Conservation (phyloP, 1,140 invertebrate genomes). For the Thaumatotibia leucotreta region DNA sequence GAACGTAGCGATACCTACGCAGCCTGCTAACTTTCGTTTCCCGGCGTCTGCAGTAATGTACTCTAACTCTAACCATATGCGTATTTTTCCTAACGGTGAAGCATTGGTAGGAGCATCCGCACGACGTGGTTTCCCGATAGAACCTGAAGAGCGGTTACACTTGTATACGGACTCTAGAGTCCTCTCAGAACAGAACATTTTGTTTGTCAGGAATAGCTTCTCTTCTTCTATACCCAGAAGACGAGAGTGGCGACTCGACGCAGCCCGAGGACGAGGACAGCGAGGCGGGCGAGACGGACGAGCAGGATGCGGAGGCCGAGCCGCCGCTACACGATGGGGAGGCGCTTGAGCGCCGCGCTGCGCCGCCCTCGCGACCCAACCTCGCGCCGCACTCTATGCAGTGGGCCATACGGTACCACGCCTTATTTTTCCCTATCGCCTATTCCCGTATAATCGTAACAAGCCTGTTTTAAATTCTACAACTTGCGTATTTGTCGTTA, state of each 20-base stretch:
- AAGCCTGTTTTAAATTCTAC: too few relatives aligned
- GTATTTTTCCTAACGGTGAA: not conserved
- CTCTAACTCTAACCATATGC: too few relatives aligned
- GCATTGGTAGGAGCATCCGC: not conserved
- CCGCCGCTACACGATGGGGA: constrained; percentile 91
- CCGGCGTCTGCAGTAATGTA: too few relatives aligned
- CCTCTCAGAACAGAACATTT: constrained; percentile 17
- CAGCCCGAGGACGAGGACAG: constrained; percentile 96
- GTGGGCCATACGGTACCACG: constrained; percentile 91
- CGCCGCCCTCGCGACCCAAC: constrained; percentile 81
- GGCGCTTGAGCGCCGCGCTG: constrained; percentile 85
- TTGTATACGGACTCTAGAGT: constrained; percentile 1
- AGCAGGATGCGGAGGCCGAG: constrained; percentile 94
- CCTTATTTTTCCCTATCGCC: not conserved
- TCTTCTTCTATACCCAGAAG: constrained; percentile 92
- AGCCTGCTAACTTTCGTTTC: too few relatives aligned
- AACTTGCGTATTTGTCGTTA: too few relatives aligned
- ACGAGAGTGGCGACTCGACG: constrained; percentile 95
- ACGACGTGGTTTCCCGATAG: not conserved
- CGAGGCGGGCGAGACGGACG: constrained; percentile 95
- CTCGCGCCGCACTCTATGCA: constrained; percentile 97
- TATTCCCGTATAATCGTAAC: too few relatives aligned
- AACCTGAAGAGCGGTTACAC: not conserved
- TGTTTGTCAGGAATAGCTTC: constrained; percentile 81
- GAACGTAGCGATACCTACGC: too few relatives aligned